Evolutionary conservation across 2,888 invertebrate species (phyloP).

Genomic region (Rhynchonema sp.): DNA sequence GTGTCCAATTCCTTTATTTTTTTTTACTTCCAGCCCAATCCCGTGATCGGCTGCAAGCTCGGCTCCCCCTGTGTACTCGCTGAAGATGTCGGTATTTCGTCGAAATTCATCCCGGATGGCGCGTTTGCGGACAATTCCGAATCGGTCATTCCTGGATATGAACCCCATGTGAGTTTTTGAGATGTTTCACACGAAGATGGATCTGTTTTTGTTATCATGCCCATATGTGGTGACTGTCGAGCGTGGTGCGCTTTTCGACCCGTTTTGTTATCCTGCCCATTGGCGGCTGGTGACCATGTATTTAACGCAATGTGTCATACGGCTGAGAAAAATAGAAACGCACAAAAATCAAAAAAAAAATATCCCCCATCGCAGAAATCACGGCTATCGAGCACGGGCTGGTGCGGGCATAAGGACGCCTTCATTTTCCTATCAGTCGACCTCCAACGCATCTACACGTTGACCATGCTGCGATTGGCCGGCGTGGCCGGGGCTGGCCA

Average conservation of each 20-base stretch:
- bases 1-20: constrained; percentile 17
- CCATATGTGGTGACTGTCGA: too few relatives aligned
- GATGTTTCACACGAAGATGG: background rate
- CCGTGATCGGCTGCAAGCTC: constrained; percentile 18
- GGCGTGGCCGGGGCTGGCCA: constrained; percentile 15
- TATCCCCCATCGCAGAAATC: constrained; percentile 13
- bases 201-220: too few relatives aligned
- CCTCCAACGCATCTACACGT: constrained; percentile 70
- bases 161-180: constrained; percentile 16
- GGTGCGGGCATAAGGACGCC: constrained; percentile 57
- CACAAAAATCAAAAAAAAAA: too few relatives aligned
- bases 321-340: too few relatives aligned
- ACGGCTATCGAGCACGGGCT: constrained; percentile 23
- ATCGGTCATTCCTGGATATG: constrained; percentile 39
- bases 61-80: constrained; percentile 86
- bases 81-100: constrained; percentile 67
- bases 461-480: constrained; percentile 21
- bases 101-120: constrained; percentile 75
- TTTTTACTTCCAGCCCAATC: constrained; percentile 11
- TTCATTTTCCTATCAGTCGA: constrained; percentile 90
- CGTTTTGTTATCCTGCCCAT: too few relatives aligned
- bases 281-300: too few relatives aligned
- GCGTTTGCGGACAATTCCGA: constrained; percentile 67
- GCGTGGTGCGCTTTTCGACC: too few relatives aligned
- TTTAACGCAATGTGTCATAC: too few relatives aligned